phyloP scores from a whole-genome alignment of 2,113 vertebrate genomes.

The Hemiprocne comata region DNA sequence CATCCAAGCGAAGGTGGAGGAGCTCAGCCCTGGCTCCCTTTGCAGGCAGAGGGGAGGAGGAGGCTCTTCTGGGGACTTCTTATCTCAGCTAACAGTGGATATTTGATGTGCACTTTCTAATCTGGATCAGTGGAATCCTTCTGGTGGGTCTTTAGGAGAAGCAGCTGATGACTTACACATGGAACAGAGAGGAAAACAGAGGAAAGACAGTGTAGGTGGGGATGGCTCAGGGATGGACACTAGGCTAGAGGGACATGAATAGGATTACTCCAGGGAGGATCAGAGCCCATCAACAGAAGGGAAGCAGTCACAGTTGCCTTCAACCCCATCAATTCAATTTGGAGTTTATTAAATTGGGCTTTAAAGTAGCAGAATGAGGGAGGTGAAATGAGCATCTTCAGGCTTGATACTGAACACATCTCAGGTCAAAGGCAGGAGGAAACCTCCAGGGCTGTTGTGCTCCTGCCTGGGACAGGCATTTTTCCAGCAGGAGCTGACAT shows the following conservation, averaged over 20 bases:
- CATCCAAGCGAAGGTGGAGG: background rate
- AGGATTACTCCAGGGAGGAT: background rate
- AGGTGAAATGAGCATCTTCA: background rate
- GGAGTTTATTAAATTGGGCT: background rate
- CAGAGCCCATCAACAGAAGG: fast-evolving
- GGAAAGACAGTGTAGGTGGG: too few species aligned
- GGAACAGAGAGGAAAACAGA: background rate
- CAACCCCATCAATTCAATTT: background rate
- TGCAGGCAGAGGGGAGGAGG: background rate
- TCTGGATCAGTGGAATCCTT: background rate
- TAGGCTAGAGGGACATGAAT: fast-evolving
- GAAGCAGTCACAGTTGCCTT: fast-evolving
- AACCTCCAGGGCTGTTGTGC: background rate
- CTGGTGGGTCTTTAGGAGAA: background rate
- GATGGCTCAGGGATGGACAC: background rate
- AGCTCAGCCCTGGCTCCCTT: background rate
- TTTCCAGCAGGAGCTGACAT: background rate
- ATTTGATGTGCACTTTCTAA: background rate
- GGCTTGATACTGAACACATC: background rate
- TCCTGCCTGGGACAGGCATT: background rate
- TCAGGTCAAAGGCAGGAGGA: background rate
- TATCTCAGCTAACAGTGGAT: background rate
- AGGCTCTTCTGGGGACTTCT: background rate
- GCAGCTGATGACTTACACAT: background rate
- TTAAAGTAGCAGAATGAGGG: background rate